Conservation (phyloP, 30 jellyfish, hydroid and myxozoan species). For the Aurelia sp. region DNA sequence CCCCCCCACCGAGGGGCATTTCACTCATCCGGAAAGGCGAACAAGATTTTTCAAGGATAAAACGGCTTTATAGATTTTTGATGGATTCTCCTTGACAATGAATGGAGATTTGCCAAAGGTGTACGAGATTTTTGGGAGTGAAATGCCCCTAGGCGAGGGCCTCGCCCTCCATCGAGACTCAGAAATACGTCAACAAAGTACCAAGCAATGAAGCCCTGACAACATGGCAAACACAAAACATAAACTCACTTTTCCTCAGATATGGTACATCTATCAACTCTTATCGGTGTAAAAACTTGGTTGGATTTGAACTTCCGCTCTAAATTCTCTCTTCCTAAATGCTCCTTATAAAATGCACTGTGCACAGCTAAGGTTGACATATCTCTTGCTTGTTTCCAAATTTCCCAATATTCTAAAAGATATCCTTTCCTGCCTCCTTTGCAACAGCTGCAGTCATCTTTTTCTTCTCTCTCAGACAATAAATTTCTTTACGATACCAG, state of each 20-base stretch:
- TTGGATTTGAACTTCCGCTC: conserved; percentile 75
- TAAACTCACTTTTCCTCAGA: conserved; percentile 72
- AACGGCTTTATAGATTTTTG: no score
- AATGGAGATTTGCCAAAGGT: no score
- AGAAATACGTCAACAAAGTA: neutral
- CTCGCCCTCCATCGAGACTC: neutral
- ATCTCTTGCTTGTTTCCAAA: neutral
- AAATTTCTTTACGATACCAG: no score
- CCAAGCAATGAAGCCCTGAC: neutral
- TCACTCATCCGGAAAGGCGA: no score
- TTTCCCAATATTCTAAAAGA: no score
- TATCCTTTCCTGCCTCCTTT: neutral
- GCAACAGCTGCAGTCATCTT: no score
- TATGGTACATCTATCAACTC: conserved; percentile 67
- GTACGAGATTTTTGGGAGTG: no score
- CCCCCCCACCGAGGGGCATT: no score
- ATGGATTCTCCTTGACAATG: no score
- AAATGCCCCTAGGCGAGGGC: no score
- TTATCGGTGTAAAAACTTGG: conserved; percentile 74
- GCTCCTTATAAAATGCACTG: conserved; percentile 75
- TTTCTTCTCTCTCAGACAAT: no score
- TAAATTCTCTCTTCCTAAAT: conserved; percentile 57
- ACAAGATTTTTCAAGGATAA: no score
- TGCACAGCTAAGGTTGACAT: conserved; percentile 80
- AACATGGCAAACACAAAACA: neutral